These are phyloP conservation scores for Porphyrio hochstetteri DNA, from an alignment of 2,113 vertebrate species.

Conservation along the genomic window DNA sequence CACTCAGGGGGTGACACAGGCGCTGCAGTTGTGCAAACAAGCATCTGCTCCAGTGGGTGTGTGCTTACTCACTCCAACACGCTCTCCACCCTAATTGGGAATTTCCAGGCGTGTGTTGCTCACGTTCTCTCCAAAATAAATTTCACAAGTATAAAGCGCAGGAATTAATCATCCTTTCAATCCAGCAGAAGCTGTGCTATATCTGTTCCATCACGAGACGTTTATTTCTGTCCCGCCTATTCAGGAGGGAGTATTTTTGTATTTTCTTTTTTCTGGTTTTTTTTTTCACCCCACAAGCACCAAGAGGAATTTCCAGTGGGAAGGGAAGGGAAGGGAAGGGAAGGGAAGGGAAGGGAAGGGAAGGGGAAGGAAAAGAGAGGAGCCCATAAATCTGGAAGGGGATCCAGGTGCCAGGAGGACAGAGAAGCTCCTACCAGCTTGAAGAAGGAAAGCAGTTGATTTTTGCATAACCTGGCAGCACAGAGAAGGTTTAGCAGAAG, in stretches of 20 bases:
- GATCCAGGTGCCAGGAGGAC: too few relatives aligned
- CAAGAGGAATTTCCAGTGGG: constrained; percentile 25
- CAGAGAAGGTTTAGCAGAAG: neutral
- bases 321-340: neutral
- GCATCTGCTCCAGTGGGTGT: constrained; percentile 63
- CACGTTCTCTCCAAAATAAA: constrained; percentile 67
- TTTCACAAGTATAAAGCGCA: constrained; percentile 47
- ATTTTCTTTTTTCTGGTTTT: neutral
- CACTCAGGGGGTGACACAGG: neutral
- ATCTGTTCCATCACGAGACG: constrained; percentile 39
- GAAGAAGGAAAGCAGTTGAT: neutral
- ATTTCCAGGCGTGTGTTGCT: constrained; percentile 66
- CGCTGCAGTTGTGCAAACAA: constrained; percentile 62
- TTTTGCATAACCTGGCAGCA: neutral
- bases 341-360: too few relatives aligned
- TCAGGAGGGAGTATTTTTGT: constrained; percentile 15
- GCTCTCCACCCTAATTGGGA: constrained; percentile 68
- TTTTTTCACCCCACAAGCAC: neutral
- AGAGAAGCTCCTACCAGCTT: too few relatives aligned
- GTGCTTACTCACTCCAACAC: constrained; percentile 49
- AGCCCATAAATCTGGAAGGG: too few relatives aligned
- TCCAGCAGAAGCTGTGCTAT: constrained; percentile 31
- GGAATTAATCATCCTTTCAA: constrained; percentile 70
- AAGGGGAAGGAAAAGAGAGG: too few relatives aligned
- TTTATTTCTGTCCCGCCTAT: constrained; percentile 35